Evolutionary conservation across 1,140 invertebrate genomes (phyloP).

Genomic region (Mya arenaria): DNA sequence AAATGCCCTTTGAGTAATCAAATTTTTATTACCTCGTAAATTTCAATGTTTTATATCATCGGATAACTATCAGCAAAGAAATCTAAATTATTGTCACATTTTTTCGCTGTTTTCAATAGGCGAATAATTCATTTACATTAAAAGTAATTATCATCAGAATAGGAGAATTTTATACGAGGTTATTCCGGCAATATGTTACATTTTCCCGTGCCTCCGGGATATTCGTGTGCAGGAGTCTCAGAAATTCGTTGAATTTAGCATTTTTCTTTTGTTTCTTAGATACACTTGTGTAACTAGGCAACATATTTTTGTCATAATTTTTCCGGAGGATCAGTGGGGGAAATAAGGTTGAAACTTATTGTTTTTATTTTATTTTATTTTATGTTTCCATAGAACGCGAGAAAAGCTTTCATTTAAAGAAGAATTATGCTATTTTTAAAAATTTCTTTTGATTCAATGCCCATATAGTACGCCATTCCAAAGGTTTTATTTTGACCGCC

Average conservation of each 20-base stretch:
- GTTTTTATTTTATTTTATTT: too few species aligned
- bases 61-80: neutral
- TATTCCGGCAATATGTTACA: neutral
- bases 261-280: neutral
- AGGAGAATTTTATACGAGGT: neutral
- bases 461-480: too few species aligned
- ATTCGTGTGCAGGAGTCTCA: neutral
- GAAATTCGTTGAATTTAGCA: neutral
- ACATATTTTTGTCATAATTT: neutral
- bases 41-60: constrained; percentile 53
- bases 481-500: too few species aligned
- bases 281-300: neutral
- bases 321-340: too few species aligned
- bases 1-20: constrained; percentile 33
- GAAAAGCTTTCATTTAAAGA: too few species aligned
- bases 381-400: too few species aligned
- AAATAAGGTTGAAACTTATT: too few species aligned
- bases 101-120: constrained; percentile 40
- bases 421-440: too few species aligned
- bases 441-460: too few species aligned
- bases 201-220: too few species aligned
- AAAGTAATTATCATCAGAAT: neutral
- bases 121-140: constrained; percentile 39
- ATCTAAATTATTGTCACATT: constrained; percentile 40
- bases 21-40: constrained; percentile 48